phyloP scores from a whole-genome alignment of 2,888 invertebrate genomes.

The Stramonita haemastoma region DNA sequence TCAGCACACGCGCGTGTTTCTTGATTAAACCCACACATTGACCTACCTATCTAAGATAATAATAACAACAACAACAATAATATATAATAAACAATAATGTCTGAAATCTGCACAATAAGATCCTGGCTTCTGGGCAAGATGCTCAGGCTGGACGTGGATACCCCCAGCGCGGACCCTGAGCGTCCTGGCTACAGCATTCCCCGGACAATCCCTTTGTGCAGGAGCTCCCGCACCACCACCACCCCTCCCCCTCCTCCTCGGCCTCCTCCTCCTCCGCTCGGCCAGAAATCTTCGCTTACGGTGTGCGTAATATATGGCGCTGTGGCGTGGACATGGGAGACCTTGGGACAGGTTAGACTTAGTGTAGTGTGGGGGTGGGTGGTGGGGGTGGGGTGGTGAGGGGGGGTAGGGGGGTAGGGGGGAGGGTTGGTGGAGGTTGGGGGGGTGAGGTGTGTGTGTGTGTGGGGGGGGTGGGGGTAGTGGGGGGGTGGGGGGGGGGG shows the following conservation, averaged over 20 bases:
- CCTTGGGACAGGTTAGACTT: constrained; percentile 55
- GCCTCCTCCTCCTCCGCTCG: constrained; percentile 40
- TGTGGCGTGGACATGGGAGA: constrained; percentile 74
- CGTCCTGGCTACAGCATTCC: constrained; percentile 68
- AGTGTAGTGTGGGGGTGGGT: no score
- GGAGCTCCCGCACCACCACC: constrained; percentile 20
- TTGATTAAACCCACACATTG: no score
- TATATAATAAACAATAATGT: no score
- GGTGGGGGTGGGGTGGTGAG: no score
- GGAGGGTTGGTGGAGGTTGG: no score
- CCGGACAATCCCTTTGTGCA: constrained; percentile 71
- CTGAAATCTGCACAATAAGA: constrained; percentile 51
- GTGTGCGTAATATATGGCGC: constrained; percentile 75
- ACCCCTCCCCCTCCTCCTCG: constrained; percentile 18
- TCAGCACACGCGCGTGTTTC: no score
- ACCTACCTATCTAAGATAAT: no score
- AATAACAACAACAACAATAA: no score
- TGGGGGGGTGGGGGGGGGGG: no score
- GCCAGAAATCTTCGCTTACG: constrained; percentile 74
- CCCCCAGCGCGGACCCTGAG: constrained; percentile 1
- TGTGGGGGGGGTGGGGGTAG: no score
- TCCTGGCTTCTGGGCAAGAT: constrained; percentile 70
- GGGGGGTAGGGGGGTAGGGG: no score
- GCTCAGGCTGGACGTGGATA: constrained; percentile 72
- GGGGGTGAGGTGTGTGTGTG: no score